phyloP scores from a whole-genome alignment of 2,888 invertebrate genomes.

The Pseudeuparius sepicola region DNA sequence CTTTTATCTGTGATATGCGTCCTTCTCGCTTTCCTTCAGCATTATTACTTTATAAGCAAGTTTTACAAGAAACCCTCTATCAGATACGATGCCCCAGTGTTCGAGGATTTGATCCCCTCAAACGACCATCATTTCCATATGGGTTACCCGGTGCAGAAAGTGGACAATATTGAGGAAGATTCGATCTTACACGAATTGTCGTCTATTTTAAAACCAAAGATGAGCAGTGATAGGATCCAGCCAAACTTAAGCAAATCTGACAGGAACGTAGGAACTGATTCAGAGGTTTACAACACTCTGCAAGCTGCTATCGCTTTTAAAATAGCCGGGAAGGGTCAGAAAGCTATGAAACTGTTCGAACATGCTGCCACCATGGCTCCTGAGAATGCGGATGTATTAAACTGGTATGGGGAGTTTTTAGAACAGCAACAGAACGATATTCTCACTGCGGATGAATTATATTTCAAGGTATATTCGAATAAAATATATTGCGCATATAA shows the following conservation, averaged over 20 bases:
- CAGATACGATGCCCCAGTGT: conserved; percentile 32
- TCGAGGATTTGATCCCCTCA: conserved; percentile 36
- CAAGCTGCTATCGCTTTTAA: conserved; percentile 81
- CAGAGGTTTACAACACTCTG: conserved; percentile 76
- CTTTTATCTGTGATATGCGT: conserved; percentile 37
- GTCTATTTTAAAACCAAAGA: conserved; percentile 28
- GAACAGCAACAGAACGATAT: conserved; percentile 79
- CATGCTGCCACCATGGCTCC: conserved; percentile 89
- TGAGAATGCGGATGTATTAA: conserved; percentile 82
- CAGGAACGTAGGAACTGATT: conserved; percentile 37
- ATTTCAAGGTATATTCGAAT: conserved; percentile 51
- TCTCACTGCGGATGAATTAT: conserved; percentile 82
- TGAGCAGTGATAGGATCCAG: conserved; percentile 15
- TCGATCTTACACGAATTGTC: conserved; percentile 31
- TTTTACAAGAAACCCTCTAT: conserved; percentile 27
- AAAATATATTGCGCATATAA: neutral
- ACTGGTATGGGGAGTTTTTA: conserved; percentile 86
- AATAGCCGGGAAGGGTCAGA: conserved; percentile 68
- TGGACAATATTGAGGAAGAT: conserved; percentile 27
- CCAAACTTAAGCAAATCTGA: conserved; percentile 21
- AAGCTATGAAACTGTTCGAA: conserved; percentile 76
- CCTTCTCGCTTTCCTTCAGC: conserved; percentile 34
- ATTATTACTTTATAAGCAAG: conserved; percentile 32
- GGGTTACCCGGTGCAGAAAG: conserved; percentile 24
- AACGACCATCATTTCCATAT: conserved; percentile 28